phyloP scores from a whole-genome alignment of 2,797 vertebrate genomes.

The Telmatherina bonti region DNA sequence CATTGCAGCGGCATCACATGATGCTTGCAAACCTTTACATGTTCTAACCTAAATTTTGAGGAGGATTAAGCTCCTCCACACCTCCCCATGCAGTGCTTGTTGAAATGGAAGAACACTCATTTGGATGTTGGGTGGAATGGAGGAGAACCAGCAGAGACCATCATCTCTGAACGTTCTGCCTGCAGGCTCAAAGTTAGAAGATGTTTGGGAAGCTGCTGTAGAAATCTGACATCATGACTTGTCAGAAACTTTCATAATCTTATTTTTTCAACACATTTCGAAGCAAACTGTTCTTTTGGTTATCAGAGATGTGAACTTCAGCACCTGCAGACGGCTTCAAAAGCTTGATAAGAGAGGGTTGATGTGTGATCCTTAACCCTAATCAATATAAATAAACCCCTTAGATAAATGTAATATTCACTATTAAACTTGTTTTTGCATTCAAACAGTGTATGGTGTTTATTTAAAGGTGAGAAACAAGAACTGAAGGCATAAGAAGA shows the following conservation, averaged over 20 bases:
- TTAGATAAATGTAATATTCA: background rate
- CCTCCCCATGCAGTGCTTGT: background rate
- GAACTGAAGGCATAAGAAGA: background rate
- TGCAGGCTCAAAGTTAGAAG: constrained; percentile 9
- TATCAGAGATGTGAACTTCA: background rate
- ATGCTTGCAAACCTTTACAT: constrained; percentile 2
- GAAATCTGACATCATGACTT: background rate
- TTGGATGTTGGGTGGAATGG: constrained; percentile 31
- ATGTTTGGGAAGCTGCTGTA: background rate
- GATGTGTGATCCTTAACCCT: background rate
- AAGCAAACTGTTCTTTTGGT: background rate
- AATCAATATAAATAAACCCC: background rate
- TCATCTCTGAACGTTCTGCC: constrained; percentile 20
- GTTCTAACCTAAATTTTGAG: constrained; percentile 17
- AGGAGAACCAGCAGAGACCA: constrained; percentile 15
- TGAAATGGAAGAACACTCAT: constrained; percentile 12
- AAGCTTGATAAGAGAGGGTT: background rate
- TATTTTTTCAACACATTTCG: background rate
- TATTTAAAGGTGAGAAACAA: background rate
- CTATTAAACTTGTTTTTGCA: background rate
- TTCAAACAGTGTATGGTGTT: background rate
- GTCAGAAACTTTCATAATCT: background rate
- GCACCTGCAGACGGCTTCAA: background rate
- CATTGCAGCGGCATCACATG: background rate
- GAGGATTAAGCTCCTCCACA: constrained; percentile 21